Conservation (phyloP, 2,797 vertebrate species). For the Yasuhikotakia modesta region DNA sequence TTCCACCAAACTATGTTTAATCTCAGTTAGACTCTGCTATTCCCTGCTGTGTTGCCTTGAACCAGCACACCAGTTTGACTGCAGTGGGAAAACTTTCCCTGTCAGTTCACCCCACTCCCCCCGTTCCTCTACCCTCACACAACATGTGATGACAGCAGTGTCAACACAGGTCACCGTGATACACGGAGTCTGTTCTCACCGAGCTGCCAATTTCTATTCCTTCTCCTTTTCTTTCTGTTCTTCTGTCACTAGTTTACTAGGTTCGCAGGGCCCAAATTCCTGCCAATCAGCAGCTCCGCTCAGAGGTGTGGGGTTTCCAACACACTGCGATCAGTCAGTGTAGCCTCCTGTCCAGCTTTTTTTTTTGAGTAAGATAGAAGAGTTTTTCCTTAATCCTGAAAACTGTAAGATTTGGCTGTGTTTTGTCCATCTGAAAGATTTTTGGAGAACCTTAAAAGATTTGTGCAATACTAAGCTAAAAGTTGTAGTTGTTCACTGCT, state of each 20-base stretch:
- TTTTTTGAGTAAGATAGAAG: constrained; percentile 31
- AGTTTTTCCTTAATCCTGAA: neutral
- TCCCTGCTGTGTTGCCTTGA: constrained; percentile 60
- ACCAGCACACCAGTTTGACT: constrained; percentile 70
- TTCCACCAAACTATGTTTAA: constrained; percentile 41
- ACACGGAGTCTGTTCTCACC: constrained; percentile 69
- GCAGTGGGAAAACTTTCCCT: constrained; percentile 68
- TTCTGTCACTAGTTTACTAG: constrained; percentile 33
- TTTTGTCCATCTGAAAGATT: too few relatives aligned
- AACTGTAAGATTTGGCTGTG: too few relatives aligned
- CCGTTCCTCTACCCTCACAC: constrained; percentile 44
- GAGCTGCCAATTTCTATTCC: constrained; percentile 67
- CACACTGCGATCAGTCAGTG: neutral
- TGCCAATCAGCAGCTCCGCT: constrained; percentile 65
- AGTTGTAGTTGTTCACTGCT: too few relatives aligned
- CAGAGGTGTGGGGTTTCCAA: constrained; percentile 54
- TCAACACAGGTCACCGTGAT: constrained; percentile 80
- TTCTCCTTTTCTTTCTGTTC: constrained; percentile 68
- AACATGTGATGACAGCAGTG: constrained; percentile 82
- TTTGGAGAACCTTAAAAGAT: too few relatives aligned
- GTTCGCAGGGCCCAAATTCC: constrained; percentile 81
- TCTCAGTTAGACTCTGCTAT: constrained; percentile 31
- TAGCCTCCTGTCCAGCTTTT: constrained; percentile 39
- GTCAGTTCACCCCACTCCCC: constrained; percentile 39
- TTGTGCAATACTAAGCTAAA: too few relatives aligned